Conservation (phyloP, 2,888 invertebrate species). For the Shargacucullia verbasci region DNA sequence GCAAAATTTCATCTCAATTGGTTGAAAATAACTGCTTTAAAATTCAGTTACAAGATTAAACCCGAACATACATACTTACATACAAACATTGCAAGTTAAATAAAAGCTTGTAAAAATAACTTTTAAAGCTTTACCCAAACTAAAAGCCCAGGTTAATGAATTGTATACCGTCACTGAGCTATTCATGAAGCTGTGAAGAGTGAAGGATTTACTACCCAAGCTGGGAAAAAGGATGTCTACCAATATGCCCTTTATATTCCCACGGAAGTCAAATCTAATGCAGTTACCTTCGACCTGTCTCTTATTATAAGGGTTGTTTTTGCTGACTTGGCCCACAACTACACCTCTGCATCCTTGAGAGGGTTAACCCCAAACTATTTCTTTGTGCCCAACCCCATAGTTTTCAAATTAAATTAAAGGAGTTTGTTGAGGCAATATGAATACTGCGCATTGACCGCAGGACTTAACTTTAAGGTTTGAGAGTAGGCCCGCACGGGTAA, state of each 20-base stretch:
- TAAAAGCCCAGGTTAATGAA: too few species aligned
- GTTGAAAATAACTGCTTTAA: too few species aligned
- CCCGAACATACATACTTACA: too few species aligned
- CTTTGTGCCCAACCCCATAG: conserved; percentile 78
- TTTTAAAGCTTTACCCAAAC: conserved; percentile 2
- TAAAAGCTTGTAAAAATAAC: too few species aligned
- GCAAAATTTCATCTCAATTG: too few species aligned
- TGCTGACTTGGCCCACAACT: conserved; percentile 37
- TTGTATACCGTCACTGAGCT: too few species aligned
- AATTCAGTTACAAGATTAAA: too few species aligned
- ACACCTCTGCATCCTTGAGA: conserved; percentile 45
- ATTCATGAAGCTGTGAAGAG: too few species aligned
- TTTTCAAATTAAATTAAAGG: conserved; percentile 80
- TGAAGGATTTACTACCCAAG: too few species aligned
- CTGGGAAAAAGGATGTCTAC: background rate
- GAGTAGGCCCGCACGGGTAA: conserved; percentile 35
- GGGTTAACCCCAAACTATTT: conserved; percentile 76
- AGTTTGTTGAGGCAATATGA: conserved; percentile 61
- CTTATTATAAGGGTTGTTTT: conserved; percentile 46
- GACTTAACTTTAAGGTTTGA: conserved; percentile 52
- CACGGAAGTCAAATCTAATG: conserved; percentile 25
- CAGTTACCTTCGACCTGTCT: conserved; percentile 24
- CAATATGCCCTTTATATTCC: conserved; percentile 1
- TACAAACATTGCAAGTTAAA: too few species aligned
- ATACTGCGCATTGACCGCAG: conserved; percentile 57